Conservation (phyloP, 2,797 vertebrate species). For the Lepilemur septentrionalis region DNA sequence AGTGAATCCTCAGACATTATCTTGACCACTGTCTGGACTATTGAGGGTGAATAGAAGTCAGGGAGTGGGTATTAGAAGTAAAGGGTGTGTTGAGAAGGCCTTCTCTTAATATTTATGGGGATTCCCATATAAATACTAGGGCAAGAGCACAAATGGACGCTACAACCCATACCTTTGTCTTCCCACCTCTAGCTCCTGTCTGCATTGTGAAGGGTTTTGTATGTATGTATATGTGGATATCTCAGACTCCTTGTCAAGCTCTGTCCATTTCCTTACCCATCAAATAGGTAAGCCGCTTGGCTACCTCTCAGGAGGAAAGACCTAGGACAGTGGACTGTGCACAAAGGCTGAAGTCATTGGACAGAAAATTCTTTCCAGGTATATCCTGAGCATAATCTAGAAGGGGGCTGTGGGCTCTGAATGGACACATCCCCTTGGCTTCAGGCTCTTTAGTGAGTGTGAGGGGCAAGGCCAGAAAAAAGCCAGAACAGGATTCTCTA, state of each 20-base stretch:
- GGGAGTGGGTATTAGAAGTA: neutral
- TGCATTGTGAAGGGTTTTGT: neutral
- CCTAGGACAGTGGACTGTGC: neutral
- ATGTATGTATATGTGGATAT: neutral
- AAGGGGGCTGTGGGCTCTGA: neutral
- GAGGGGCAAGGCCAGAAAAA: neutral
- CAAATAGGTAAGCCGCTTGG: neutral
- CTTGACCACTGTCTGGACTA: neutral
- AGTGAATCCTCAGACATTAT: neutral
- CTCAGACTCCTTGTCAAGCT: neutral
- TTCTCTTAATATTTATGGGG: neutral
- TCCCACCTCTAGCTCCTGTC: neutral
- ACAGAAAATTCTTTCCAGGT: neutral
- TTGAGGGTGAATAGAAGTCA: neutral
- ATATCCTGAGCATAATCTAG: neutral
- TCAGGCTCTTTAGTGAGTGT: neutral
- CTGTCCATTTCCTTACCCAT: neutral
- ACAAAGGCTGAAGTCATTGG: neutral
- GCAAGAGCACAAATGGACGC: neutral
- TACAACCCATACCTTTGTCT: neutral
- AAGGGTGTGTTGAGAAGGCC: neutral
- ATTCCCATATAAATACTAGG: neutral
- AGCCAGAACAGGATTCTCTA: too few relatives aligned
- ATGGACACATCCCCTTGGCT: neutral
- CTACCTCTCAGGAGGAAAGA: neutral